These are phyloP conservation scores for Lepidurus apus DNA, from an alignment of 1,140 invertebrate genomes.

Conservation along the genomic window DNA sequence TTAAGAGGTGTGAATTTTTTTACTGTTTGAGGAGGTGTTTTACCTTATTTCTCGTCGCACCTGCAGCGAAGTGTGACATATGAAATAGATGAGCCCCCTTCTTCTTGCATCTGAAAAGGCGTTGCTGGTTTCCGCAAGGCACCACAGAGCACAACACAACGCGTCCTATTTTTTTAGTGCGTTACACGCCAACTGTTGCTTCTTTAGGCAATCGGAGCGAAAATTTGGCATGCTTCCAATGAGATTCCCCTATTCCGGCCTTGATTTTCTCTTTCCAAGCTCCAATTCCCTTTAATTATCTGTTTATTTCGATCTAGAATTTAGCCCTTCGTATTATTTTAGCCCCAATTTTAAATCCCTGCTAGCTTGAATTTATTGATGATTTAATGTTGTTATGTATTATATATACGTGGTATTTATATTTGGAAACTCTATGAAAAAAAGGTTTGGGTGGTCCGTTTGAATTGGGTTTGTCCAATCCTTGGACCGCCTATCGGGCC, in stretches of 20 bases:
- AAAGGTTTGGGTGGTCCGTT: conserved; percentile 12
- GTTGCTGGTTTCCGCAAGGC: neutral
- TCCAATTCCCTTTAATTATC: neutral
- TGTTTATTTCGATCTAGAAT: neutral
- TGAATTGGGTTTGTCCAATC: neutral
- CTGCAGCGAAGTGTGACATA: neutral
- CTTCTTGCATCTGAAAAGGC: neutral
- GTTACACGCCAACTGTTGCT: neutral
- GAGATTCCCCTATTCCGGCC: neutral
- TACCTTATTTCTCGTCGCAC: neutral
- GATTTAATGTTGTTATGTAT: too few species aligned
- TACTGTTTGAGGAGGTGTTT: too few species aligned
- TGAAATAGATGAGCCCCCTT: neutral
- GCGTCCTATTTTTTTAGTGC: neutral
- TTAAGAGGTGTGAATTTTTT: too few species aligned
- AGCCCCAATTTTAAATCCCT: too few species aligned
- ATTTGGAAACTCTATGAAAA: too few species aligned
- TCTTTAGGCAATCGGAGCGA: neutral
- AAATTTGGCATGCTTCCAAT: conserved; percentile 1
- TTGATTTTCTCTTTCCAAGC: neutral
- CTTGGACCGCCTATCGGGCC: neutral
- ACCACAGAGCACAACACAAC: conserved; percentile 11
- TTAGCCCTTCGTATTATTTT: neutral
- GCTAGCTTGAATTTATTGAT: too few species aligned
- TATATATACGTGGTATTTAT: too few species aligned